Percentiles rank a stretch among this genome's conserved stretches.
Evolutionary conservation across 2,113 vertebrate genomes (phyloP).

Genomic region (Seriola rivoliana): DNA sequence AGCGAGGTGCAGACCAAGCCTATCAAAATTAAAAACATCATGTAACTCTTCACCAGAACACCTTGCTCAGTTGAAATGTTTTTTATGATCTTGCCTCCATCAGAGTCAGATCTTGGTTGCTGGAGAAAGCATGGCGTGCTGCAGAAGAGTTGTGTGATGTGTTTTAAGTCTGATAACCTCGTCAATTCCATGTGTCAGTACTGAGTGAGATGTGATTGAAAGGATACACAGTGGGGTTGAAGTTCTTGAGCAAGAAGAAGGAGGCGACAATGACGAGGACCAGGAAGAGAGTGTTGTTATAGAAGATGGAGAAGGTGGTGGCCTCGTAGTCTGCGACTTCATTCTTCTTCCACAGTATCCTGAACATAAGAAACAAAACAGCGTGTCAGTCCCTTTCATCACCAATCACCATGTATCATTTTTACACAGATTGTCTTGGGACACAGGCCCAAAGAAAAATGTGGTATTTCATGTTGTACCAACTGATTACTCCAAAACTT

Average conservation of each 20-base stretch:
- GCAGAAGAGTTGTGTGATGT: background rate
- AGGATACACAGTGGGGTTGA: slow-evolving; percentile 99
- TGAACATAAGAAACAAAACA: slow-evolving; percentile 54
- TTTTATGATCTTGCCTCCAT: background rate
- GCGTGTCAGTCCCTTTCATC: background rate
- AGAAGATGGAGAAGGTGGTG: slow-evolving; percentile 99
- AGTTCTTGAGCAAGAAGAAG: slow-evolving; percentile 98
- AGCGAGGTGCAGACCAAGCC: too few species aligned
- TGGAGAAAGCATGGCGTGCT: background rate
- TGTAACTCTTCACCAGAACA: background rate
- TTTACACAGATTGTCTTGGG: background rate
- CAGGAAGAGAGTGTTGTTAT: slow-evolving; percentile 98
- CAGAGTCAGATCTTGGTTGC: background rate
- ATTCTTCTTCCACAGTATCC: slow-evolving; percentile 99
- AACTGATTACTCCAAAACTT: background rate
- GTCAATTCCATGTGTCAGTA: background rate
- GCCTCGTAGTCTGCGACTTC: slow-evolving; percentile 99
- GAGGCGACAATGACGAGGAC: slow-evolving; percentile 95
- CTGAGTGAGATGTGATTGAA: slow-evolving; percentile 43
- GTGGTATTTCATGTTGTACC: background rate
- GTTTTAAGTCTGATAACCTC: background rate
- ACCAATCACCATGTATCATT: background rate
- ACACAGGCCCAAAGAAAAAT: too few species aligned
- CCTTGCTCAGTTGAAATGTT: background rate
- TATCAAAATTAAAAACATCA: too few species aligned